phyloP scores from a whole-genome alignment of 1,140 invertebrate species.

The Forficula auricularia region DNA sequence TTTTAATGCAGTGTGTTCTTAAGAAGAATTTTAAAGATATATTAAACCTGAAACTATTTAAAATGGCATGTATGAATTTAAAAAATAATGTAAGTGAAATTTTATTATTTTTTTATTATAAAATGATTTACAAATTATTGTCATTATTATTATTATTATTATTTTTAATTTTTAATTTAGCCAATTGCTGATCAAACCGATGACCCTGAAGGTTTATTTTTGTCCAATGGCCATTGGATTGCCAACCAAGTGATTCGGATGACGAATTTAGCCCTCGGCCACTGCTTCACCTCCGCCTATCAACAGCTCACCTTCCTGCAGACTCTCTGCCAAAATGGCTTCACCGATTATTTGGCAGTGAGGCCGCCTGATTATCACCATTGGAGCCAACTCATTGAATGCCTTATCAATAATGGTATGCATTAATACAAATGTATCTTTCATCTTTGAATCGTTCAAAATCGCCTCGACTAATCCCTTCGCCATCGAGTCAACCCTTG shows the following conservation, averaged over 20 bases:
- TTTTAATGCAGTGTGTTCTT: conserved; percentile 23
- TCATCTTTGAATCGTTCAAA: too few species aligned
- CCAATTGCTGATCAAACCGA: neutral
- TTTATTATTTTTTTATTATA: conserved; percentile 14
- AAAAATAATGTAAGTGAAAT: conserved; percentile 19
- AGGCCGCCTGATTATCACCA: conserved; percentile 30
- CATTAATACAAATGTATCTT: too few species aligned
- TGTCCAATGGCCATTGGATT: conserved; percentile 31
- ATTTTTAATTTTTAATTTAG: too few species aligned
- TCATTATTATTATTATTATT: too few species aligned
- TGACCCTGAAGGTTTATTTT: conserved; percentile 14
- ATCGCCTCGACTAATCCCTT: too few species aligned
- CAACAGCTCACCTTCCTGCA: conserved; percentile 36
- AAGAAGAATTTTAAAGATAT: conserved; percentile 21
- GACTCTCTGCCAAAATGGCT: conserved; percentile 28
- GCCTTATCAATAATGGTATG: conserved; percentile 22
- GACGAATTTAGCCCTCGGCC: conserved; percentile 30
- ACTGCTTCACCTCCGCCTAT: conserved; percentile 32
- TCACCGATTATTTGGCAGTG: conserved; percentile 33
- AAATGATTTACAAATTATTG: conserved; percentile 14
- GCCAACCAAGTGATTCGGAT: conserved; percentile 33
- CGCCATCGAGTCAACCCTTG: too few species aligned
- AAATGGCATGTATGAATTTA: conserved; percentile 17
- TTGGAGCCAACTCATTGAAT: conserved; percentile 32
- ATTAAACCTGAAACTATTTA: conserved; percentile 20